Base-by-base conservation (phyloP, 2,888 invertebrate genomes). In the Chymomyza amoena region DNA sequence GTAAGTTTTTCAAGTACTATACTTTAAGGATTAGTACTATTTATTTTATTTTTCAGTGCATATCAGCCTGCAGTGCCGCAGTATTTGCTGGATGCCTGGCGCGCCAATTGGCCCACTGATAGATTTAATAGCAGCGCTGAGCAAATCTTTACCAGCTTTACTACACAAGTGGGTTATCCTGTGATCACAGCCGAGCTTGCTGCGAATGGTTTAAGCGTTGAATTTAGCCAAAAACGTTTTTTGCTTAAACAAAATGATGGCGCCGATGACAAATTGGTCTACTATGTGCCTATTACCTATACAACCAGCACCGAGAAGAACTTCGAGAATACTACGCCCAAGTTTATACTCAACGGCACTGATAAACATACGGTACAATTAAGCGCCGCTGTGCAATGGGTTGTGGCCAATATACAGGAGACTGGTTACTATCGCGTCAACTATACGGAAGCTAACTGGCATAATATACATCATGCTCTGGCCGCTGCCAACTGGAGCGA, bases 371-470 rank as follows among this genome's bases (percentile, higher is more conserved):
- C n/a, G 0, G 72, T 69, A 0, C 4, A 18, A 0, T 70, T 89
- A 0, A 0, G 1, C 2, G 15, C 0, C 2, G 13, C 45, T 1
- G 39, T 65, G 4, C 72, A 36, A 3, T 91, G 92, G 92, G 62
- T 91, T 7, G 75, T 92, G 36, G 89, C 81, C 15, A 91, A 91
- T 36, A 77, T 91, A n/a, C 90, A 91, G 69, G 81, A 91, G 77
- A 89, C 87, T 15, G 90, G 91, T 1, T 91, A 90, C 89, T 96
- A 94, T 90, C 92, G 95, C 77, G 95, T 95, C 3, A 95, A 95
- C 88, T 96, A 96, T 79, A 95, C 95, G 52, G 80, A 81, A 0
- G 85, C 86, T 0, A 95, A 95, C 87, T 96, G 96, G 96, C 78
- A 85, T 64, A 78, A 70, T 4, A 89, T 91, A n/a, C 88, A 82